Base-by-base conservation (phyloP, 2,888 invertebrate species). In the Troides helena region DNA sequence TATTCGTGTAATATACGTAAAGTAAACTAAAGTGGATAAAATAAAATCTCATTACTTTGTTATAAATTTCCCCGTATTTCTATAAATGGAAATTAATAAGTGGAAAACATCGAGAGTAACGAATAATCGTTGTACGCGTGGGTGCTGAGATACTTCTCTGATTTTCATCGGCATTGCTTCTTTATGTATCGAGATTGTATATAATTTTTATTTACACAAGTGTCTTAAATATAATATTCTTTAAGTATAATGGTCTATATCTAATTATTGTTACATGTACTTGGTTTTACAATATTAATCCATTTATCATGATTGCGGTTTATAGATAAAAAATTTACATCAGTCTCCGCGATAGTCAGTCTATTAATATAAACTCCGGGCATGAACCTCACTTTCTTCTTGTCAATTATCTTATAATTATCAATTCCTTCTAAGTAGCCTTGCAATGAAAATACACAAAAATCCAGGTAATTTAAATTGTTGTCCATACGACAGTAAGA, bases 301-400 rank as follows among this genome's bases (percentile, higher is more conserved):
- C 7, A 53, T n/a, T 53, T 53, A 18, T 53, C 7, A 53, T 53
- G 18, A 53, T n/a, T 53, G 18, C 5, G 53, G n/a, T 53, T 53
- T 46, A n/a, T n/a, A 53, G n/a, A 53, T 53, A n/a, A 53, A 53
- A n/a, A 5, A 18, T 18, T n/a, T 53, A n/a, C n/a, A 53, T n/a
- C 59, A 63, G 59, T 53, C 50, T 18, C 59, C 39, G 63, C 65
- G 66, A 58, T 59, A 70, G 62, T 59, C 56, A 50, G 30, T 62
- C 58, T 70, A 70, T 70, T 66, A 70, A 70, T 70, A 67, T 66
- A 70, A 18, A 63, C 25, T 59, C 39, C 46, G 59, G 59, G 50
- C 63, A n/a, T 67, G 25, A 53, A 36, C n/a, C 25, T 21, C 59
- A 21, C 30, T 61, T 65, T 67, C 21, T 36, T 53, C 46, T 53